Evolutionary conservation across 2,888 invertebrate species (phyloP).

Genomic region (Cataglyphis rosenhaueri): DNA sequence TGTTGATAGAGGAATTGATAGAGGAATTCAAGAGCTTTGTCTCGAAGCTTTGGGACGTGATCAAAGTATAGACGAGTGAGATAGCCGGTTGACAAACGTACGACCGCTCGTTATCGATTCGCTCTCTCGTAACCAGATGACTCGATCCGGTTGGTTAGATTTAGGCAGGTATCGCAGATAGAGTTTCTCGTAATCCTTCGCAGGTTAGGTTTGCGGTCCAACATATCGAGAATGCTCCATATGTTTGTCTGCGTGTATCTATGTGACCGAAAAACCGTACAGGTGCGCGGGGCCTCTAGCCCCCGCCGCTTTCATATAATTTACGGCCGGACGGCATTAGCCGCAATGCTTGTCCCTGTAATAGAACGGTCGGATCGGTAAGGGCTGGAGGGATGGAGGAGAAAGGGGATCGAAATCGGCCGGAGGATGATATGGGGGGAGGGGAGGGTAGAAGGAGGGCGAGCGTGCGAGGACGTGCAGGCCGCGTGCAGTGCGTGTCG

Average conservation of each 20-base stretch:
- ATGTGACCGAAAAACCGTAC: conserved; percentile 67
- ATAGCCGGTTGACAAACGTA: conserved; percentile 24
- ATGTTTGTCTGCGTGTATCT: conserved; percentile 4
- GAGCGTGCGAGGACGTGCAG: conserved; percentile 47
- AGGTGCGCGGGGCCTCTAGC: conserved; percentile 64
- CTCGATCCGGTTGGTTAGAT: conserved; percentile 36
- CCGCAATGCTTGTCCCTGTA: conserved; percentile 80
- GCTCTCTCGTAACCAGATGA: conserved; percentile 39
- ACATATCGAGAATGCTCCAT: not conserved
- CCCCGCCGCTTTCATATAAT: conserved; percentile 81
- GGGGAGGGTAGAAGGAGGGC: not conserved
- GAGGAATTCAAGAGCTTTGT: conserved; percentile 28
- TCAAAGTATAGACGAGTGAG: conserved; percentile 20
- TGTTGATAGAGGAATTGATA: conserved; percentile 27
- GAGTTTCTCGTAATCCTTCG: conserved; percentile 37
- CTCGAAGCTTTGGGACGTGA: not conserved
- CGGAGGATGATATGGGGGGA: conserved; percentile 15
- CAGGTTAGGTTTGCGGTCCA: conserved; percentile 42
- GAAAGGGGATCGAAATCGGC: conserved; percentile 51
- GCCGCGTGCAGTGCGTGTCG: conserved; percentile 68
- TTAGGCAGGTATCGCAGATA: conserved; percentile 28
- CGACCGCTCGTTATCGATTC: conserved; percentile 43
- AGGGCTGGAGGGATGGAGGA: conserved; percentile 2
- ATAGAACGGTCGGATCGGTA: conserved; percentile 74
- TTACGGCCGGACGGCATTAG: conserved; percentile 82